Conservation (phyloP, 2,797 vertebrate species). For the Amphiprion clarkii region DNA sequence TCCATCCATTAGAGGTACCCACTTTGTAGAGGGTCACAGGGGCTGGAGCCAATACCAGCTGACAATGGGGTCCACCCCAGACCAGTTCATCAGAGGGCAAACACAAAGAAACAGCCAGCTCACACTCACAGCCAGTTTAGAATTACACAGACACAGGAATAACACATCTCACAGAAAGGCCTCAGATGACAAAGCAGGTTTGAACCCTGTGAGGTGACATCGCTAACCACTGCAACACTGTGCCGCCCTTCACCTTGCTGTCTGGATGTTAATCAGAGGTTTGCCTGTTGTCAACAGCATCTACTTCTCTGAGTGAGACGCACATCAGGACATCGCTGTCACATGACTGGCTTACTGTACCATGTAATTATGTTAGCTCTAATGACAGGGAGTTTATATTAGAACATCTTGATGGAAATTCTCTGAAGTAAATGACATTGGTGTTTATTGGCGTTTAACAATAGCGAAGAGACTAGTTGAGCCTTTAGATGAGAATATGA, state of each 20-base stretch:
- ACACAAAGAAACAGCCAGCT: too few relatives aligned
- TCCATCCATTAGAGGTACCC: too few relatives aligned
- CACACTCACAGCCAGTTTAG: too few relatives aligned
- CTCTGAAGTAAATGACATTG: neutral
- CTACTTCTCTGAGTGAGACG: conserved; percentile 6
- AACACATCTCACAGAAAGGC: too few relatives aligned
- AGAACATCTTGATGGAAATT: neutral
- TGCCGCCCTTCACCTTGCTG: neutral
- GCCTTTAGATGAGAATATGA: neutral
- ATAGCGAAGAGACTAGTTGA: conserved; percentile 4
- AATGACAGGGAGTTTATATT: neutral
- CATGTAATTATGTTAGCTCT: neutral
- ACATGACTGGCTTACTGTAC: neutral
- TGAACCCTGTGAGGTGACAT: too few relatives aligned
- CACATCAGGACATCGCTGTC: conserved; percentile 4
- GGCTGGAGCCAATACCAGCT: too few relatives aligned
- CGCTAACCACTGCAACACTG: too few relatives aligned
- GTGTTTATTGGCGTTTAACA: neutral
- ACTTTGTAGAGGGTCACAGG: too few relatives aligned
- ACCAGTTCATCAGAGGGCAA: too few relatives aligned
- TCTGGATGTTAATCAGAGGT: conserved; percentile 1
- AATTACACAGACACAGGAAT: too few relatives aligned
- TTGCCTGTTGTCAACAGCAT: neutral
- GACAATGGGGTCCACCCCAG: too few relatives aligned
- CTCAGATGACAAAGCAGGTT: too few relatives aligned